Conservation (phyloP, 2,888 invertebrate genomes). For the Cactoblastis cactorum region DNA sequence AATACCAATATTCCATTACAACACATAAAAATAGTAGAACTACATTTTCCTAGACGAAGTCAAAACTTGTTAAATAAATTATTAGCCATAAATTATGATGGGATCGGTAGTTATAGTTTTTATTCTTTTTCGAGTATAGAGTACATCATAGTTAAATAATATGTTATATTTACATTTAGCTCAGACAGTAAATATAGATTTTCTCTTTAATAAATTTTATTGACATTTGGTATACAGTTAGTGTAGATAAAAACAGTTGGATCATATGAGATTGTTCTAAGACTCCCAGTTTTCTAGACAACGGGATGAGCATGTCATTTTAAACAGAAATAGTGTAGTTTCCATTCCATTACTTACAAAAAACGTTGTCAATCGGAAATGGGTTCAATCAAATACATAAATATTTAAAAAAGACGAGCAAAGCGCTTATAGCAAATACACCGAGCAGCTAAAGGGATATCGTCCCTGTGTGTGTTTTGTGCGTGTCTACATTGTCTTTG, state of each 20-base stretch:
- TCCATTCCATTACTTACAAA: constrained; percentile 34
- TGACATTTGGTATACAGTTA: constrained; percentile 32
- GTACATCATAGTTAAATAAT: constrained; percentile 25
- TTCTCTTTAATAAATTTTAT: constrained; percentile 44
- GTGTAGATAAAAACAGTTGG: constrained; percentile 42
- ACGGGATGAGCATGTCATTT: constrained; percentile 68
- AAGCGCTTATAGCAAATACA: constrained; percentile 76
- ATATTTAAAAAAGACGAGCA: constrained; percentile 18
- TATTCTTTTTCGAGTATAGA: constrained; percentile 40
- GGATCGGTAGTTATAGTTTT: constrained; percentile 52
- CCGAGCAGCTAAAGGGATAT: constrained; percentile 64
- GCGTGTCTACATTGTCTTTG: constrained; percentile 80
- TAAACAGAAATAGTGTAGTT: constrained; percentile 53
- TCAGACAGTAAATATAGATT: constrained; percentile 42
- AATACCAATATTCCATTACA: constrained; percentile 73
- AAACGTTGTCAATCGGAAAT: constrained; percentile 21
- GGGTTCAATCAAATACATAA: constrained; percentile 11
- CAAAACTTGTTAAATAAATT: constrained; percentile 34
- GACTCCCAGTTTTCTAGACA: constrained; percentile 60
- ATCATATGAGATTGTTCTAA: constrained; percentile 42
- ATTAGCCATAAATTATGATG: constrained; percentile 36
- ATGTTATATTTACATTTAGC: constrained; percentile 29
- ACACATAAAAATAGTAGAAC: constrained; percentile 59
- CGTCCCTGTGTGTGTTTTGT: constrained; percentile 74
- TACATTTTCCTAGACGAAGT: constrained; percentile 28